A percentile compares a stretch with the other conserved stretches of the same genome.
Conservation (phyloP, 2,888 invertebrate genomes). For the Cenopis cana region DNA sequence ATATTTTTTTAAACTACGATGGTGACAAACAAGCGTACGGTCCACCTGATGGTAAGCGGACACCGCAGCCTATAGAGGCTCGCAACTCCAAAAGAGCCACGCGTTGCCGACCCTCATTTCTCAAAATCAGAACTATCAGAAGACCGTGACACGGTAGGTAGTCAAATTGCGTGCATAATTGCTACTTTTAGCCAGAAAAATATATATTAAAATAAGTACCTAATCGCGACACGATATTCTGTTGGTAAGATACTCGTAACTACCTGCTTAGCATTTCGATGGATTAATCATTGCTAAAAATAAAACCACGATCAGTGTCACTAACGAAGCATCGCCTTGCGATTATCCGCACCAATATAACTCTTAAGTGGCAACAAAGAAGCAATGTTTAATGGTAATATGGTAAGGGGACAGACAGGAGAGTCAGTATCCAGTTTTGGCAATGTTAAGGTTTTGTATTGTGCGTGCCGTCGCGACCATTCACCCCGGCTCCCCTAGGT, state of each 20-base stretch:
- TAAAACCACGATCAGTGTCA: conserved; percentile 36
- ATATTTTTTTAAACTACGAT: no score
- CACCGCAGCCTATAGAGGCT: no score
- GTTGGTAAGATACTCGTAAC: conserved; percentile 10
- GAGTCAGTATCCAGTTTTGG: conserved; percentile 71
- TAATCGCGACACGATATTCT: not conserved
- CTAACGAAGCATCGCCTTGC: conserved; percentile 17
- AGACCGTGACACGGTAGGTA: not conserved
- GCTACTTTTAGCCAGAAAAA: not conserved
- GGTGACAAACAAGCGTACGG: no score
- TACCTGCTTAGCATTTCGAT: conserved; percentile 26
- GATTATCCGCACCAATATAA: not conserved
- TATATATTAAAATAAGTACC: not conserved
- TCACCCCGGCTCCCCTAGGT: conserved; percentile 72
- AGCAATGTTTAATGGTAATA: conserved; percentile 9
- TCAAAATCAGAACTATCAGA: no score
- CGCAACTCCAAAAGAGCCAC: no score
- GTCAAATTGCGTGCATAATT: not conserved
- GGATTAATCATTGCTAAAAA: conserved; percentile 39
- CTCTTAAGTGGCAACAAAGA: not conserved
- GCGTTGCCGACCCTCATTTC: no score
- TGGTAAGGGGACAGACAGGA: conserved; percentile 29
- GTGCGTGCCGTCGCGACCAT: conserved; percentile 68
- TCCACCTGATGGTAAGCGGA: no score
- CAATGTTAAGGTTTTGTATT: conserved; percentile 60